These are phyloP conservation scores for Setophaga coronata DNA, from an alignment of 2,113 vertebrate genomes.

Conservation along the genomic window DNA sequence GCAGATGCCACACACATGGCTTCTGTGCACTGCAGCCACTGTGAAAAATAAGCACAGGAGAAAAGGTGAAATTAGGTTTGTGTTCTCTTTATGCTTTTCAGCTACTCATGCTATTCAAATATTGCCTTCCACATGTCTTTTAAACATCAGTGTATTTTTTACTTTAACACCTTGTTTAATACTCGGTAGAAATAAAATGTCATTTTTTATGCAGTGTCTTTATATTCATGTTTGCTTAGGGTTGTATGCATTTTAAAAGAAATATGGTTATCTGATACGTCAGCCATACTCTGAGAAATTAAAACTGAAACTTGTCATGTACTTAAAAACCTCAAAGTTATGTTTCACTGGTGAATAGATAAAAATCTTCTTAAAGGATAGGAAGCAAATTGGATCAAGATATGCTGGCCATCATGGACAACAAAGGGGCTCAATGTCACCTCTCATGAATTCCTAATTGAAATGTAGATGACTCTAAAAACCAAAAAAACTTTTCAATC, in stretches of 20 bases:
- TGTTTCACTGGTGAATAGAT: neutral
- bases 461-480: neutral
- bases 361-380: neutral
- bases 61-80: neutral
- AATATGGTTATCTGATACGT: neutral
- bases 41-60: neutral
- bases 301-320: neutral
- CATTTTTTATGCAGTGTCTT: neutral
- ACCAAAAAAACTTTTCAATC: neutral
- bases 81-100: neutral
- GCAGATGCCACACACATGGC: rapidly evolving
- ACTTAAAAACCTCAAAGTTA: neutral
- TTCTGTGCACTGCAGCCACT: neutral
- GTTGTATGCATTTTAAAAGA: neutral
- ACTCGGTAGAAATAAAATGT: neutral
- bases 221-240: neutral
- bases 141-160: neutral
- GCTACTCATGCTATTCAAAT: neutral
- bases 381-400: neutral
- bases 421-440: neutral
- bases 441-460: neutral
- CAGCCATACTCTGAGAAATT: neutral
- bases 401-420: neutral
- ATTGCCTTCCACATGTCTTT: neutral
- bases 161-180: neutral